These are phyloP conservation scores for Trachops cirrhosus DNA, from an alignment of 2,797 vertebrate genomes.

Conservation along the genomic window DNA sequence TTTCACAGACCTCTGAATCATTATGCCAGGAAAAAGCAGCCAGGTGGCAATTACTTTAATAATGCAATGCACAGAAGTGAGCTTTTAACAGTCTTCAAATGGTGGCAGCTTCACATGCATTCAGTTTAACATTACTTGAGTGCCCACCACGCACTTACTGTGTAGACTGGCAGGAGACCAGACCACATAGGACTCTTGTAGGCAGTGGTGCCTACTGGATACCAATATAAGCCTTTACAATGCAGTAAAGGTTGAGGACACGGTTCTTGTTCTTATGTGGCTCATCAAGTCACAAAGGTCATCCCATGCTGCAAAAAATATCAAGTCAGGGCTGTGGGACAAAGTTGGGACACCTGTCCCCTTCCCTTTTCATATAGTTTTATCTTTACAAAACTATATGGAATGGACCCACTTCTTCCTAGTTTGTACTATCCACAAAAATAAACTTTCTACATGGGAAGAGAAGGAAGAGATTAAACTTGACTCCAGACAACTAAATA, in stretches of 20 bases:
- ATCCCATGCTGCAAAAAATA: constrained; percentile 63
- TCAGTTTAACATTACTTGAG: constrained; percentile 10
- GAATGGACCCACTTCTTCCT: not conserved
- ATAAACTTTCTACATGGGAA: not conserved
- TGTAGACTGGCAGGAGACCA: constrained; percentile 54
- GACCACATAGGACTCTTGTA: constrained; percentile 54
- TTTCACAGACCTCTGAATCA: constrained; percentile 14
- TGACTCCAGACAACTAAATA: not conserved
- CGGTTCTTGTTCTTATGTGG: constrained; percentile 49
- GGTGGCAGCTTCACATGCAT: constrained; percentile 25
- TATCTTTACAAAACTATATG: constrained; percentile 20
- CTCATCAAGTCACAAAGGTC: constrained; percentile 60
- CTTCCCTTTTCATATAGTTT: constrained; percentile 3
- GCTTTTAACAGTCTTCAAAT: constrained; percentile 35
- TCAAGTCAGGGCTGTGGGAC: constrained; percentile 46
- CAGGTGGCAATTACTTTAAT: not conserved
- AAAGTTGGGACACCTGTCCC: not conserved
- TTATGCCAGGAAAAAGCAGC: not conserved
- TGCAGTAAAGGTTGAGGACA: constrained; percentile 52
- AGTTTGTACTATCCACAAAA: constrained; percentile 18
- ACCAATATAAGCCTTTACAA: constrained; percentile 49
- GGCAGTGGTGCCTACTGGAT: constrained; percentile 52
- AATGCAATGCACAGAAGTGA: not conserved
- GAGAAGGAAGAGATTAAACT: not conserved
- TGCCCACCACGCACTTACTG: constrained; percentile 54